phyloP scores from a whole-genome alignment of 2,797 vertebrate genomes.

The Anguilla marmorata region DNA sequence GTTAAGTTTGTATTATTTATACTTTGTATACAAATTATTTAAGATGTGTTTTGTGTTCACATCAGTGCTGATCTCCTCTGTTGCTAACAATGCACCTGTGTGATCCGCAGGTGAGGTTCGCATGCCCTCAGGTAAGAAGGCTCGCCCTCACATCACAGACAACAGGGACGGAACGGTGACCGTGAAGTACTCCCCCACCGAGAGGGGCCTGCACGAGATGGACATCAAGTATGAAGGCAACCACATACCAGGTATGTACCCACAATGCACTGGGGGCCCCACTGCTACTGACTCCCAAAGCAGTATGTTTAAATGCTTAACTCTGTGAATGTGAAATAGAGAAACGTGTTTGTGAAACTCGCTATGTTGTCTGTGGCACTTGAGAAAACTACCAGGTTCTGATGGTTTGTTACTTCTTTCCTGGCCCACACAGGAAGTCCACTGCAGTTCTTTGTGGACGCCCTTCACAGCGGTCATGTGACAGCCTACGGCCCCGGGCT shows the following conservation, averaged over 20 bases:
- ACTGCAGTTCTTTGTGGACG: conserved; percentile 93
- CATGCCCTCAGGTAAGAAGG: conserved; percentile 93
- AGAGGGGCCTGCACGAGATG: conserved; percentile 95
- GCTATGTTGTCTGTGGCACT: neutral
- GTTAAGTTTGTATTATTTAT: neutral
- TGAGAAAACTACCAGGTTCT: neutral
- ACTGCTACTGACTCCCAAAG: neutral
- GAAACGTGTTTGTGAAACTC: neutral
- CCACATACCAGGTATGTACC: conserved; percentile 88
- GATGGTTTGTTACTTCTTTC: neutral
- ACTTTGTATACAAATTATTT: neutral
- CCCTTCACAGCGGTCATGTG: conserved; percentile 86
- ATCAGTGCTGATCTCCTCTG: neutral
- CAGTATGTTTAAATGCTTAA: neutral
- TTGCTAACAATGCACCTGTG: conserved; percentile 24
- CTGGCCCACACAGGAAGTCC: conserved; percentile 79
- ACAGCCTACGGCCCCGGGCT: conserved; percentile 91
- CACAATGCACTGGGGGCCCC: neutral
- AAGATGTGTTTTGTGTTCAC: neutral
- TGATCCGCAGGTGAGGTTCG: conserved; percentile 83
- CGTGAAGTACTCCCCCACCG: conserved; percentile 87
- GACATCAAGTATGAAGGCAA: conserved; percentile 97
- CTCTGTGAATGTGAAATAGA: neutral
- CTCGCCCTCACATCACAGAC: conserved; percentile 86
- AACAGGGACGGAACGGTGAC: conserved; percentile 96